Percentiles rank a stretch among this genome's conserved stretches.
phyloP scores from a whole-genome alignment of 2,797 vertebrate species.

The Allobates femoralis region DNA sequence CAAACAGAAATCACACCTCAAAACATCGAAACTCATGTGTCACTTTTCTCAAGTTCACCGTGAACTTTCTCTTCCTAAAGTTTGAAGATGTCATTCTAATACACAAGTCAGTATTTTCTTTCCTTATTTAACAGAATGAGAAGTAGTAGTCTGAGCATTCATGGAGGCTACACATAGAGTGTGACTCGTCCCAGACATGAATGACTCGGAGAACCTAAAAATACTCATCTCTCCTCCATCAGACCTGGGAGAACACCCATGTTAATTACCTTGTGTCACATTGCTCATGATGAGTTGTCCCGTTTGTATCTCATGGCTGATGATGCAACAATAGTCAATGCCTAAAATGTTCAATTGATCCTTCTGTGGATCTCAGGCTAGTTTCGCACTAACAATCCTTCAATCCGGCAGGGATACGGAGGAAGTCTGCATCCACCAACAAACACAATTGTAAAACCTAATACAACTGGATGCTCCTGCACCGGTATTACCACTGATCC shows the following conservation, averaged over 20 bases:
- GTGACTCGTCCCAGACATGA: background rate
- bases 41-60: background rate
- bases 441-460: too few relatives aligned
- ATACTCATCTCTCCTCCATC: background rate
- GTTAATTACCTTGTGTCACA: background rate
- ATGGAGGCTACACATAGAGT: background rate
- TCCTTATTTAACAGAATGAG: background rate
- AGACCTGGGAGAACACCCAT: background rate
- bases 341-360: slow-evolving; percentile 5
- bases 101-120: slow-evolving; percentile 6
- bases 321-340: background rate
- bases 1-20: background rate
- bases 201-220: slow-evolving; percentile 27
- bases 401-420: too few relatives aligned
- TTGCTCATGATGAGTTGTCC: slow-evolving; percentile 16
- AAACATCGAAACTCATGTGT: background rate
- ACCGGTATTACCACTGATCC: too few relatives aligned
- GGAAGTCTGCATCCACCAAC: too few relatives aligned
- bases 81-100: background rate
- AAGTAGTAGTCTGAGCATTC: background rate
- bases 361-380: background rate
- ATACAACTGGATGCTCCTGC: too few relatives aligned
- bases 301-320: background rate
- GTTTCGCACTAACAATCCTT: too few relatives aligned
- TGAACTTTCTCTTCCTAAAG: background rate